Conservation (phyloP, 2,797 vertebrate genomes). For the Enteromius afrohamiltoni region DNA sequence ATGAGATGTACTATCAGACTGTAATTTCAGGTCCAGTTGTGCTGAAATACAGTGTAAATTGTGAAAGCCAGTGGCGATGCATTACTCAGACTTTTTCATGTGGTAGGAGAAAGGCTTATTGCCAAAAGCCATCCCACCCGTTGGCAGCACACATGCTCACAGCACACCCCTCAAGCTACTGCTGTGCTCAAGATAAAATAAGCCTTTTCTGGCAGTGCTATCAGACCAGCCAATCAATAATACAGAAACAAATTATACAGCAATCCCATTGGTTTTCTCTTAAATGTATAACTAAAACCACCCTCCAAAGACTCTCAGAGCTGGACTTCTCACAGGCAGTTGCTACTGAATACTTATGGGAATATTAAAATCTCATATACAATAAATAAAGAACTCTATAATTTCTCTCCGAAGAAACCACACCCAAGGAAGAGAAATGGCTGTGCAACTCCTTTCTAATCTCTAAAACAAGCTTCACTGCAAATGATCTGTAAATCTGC, state of each 20-base stretch:
- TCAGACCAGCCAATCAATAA: constrained; percentile 26
- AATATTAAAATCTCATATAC: background rate
- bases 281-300: constrained; percentile 30
- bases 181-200: constrained; percentile 43
- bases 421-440: constrained; percentile 10
- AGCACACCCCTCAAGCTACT: constrained; percentile 43
- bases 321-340: background rate
- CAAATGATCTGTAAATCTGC: background rate
- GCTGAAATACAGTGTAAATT: constrained; percentile 29
- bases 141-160: constrained; percentile 54
- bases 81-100: constrained; percentile 40
- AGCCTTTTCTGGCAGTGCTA: constrained; percentile 11
- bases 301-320: background rate
- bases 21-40: background rate
- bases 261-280: constrained; percentile 2
- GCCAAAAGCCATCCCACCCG: constrained; percentile 48
- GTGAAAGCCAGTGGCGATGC: constrained; percentile 40
- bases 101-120: constrained; percentile 40
- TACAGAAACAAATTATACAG: constrained; percentile 21
- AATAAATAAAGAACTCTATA: background rate
- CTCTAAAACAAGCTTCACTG: background rate
- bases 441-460: background rate
- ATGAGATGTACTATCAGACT: background rate
- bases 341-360: background rate
- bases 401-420: background rate